A percentile compares a stretch with the other conserved stretches of the same genome.
phyloP scores from a whole-genome alignment of 1,140 invertebrate species.

The Galendromus occidentalis region DNA sequence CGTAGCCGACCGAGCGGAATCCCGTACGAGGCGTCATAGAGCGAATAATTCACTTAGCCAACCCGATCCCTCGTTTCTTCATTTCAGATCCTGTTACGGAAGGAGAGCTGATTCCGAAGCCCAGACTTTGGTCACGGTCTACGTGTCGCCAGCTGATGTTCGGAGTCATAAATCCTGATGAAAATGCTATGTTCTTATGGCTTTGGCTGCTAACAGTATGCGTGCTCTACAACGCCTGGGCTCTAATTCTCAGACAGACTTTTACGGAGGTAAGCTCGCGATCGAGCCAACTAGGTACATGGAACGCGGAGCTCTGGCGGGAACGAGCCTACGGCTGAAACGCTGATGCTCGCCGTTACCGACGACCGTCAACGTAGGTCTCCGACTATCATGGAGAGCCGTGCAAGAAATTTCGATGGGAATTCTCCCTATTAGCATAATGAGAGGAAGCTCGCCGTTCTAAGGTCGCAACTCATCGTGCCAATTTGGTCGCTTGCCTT shows the following conservation, averaged over 20 bases:
- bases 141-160: constrained; percentile 17
- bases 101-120: constrained; percentile 21
- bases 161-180: constrained; percentile 77
- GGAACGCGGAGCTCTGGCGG: too few relatives aligned
- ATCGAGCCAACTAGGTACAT: too few relatives aligned
- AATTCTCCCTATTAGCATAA: too few relatives aligned
- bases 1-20: too few relatives aligned
- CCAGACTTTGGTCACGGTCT: constrained; percentile 27
- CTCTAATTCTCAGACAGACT: constrained; percentile 76
- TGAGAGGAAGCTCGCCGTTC: too few relatives aligned
- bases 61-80: background rate
- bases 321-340: too few relatives aligned
- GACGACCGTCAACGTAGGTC: too few relatives aligned
- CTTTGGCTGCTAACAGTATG: constrained; percentile 63
- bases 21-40: constrained; percentile 7
- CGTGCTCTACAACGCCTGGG: constrained; percentile 87
- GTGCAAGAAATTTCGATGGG: too few relatives aligned
- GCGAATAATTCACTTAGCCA: background rate
- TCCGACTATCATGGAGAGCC: too few relatives aligned
- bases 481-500: too few relatives aligned
- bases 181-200: constrained; percentile 89
- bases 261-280: constrained; percentile 58
- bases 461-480: too few relatives aligned
- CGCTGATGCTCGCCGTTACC: too few relatives aligned
- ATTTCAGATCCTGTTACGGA: background rate